Conservation (phyloP, 2,888 invertebrate species). For the Harpalus rubripes region DNA sequence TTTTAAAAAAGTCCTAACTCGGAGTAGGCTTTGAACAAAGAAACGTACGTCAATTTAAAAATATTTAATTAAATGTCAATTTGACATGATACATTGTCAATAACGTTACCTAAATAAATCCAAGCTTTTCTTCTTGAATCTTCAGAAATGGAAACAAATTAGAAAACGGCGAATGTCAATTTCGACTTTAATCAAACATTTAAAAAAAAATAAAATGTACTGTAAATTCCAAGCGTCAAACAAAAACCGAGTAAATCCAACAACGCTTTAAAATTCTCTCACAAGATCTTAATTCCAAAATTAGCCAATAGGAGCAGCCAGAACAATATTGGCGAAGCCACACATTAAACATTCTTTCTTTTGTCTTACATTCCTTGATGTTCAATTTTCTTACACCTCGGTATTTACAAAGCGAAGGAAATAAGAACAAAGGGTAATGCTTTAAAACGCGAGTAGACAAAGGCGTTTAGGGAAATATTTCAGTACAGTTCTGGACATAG, state of each 20-base stretch:
- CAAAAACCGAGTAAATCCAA: background rate
- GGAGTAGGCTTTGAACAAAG: too few species aligned
- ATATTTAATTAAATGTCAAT: too few species aligned
- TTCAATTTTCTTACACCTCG: conserved; percentile 47
- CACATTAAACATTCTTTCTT: conserved; percentile 46
- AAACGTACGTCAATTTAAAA: too few species aligned
- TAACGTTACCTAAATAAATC: too few species aligned
- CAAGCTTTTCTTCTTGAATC: too few species aligned
- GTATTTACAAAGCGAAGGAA: conserved; percentile 40
- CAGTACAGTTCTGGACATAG: conserved; percentile 11
- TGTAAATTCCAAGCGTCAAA: background rate
- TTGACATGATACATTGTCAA: too few species aligned
- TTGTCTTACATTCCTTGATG: conserved; percentile 33
- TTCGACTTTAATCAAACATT: too few species aligned
- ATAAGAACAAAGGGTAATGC: conserved; percentile 29
- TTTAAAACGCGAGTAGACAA: conserved; percentile 13
- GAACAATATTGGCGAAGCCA: conserved; percentile 4
- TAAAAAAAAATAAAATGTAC: too few species aligned
- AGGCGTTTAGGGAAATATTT: conserved; percentile 30
- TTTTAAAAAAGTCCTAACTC: too few species aligned
- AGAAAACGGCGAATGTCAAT: too few species aligned
- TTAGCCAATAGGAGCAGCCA: background rate
- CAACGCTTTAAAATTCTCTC: background rate
- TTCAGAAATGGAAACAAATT: too few species aligned
- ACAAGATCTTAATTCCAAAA: conserved; percentile 13